Base-by-base conservation (phyloP, 2,113 vertebrate species). In the Acrocephalus kingi region DNA sequence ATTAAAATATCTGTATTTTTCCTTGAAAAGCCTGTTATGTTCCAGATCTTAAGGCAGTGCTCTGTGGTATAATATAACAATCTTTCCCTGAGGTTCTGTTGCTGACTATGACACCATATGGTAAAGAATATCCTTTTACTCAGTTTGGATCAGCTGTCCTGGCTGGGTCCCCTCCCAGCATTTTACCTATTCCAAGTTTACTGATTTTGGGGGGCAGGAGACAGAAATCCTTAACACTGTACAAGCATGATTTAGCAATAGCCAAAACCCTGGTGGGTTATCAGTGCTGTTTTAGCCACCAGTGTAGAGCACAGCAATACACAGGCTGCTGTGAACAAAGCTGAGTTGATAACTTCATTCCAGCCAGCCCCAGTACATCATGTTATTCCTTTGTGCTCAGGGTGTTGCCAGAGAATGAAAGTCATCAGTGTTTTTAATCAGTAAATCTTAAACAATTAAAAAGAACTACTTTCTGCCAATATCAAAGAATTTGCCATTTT, bases 401-500 rank as follows among this genome's bases (percentile, higher is more conserved):
- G 15, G 35, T 91, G 15, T 55, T 87, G 13, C 5, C 64, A 30
- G 51, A 43, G 37, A 87, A 54, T n/a, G 31, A 51, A 76, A 61
- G 15, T 33, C 15, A 59, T 35, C 24, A 45, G 10, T 49, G 5
- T 1, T 88, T 92, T 68, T 39, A 13, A 25, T 64, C 45, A 6
- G 2, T 52, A 79, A 21, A 35, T 49, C 19, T 52, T 80, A 80
- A 79, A 48, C 20, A 76, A 19, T 67, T 87, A 35, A 56, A 72
- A 52, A 64, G 2, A 35, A 3, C 9, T 54, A 11, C n/a, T 35
- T 62, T 55, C 7, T 7, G 24, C 25, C 0, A 1, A 41, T 54
- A 31, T 15, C 3, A 41, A 83, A 62, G 1, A 71, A 37, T n/a
- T n/a, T 46, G 7, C 17, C 28, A 15, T 51, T 84, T 92, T 64